Conservation (phyloP, 1,140 invertebrate genomes). For the Spodoptera litura region DNA sequence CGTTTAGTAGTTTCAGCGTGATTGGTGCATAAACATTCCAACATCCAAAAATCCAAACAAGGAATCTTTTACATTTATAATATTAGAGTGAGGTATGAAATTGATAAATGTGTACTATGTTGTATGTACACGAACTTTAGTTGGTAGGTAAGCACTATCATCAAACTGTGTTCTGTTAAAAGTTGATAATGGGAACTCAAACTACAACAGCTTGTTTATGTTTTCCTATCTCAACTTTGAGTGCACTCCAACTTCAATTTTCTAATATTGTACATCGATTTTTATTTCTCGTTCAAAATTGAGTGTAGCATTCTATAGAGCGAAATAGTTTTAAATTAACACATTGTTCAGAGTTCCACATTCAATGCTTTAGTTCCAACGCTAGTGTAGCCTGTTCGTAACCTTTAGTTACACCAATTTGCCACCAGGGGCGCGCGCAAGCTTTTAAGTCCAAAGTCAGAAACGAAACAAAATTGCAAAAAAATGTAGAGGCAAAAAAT, state of each 20-base stretch:
- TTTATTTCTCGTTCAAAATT: background rate
- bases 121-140: no score
- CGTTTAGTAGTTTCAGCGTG: no score
- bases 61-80: no score
- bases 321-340: conserved; percentile 26
- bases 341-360: conserved; percentile 15
- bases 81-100: no score
- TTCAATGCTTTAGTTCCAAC: background rate
- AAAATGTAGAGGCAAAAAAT: conserved; percentile 21
- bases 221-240: no score
- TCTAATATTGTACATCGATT: conserved; percentile 15
- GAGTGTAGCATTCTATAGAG: background rate
- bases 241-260: background rate
- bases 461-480: conserved; percentile 34
- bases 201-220: no score
- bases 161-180: no score
- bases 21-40: no score
- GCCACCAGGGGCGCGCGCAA: background rate
- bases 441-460: conserved; percentile 38
- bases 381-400: background rate
- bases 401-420: conserved; percentile 32
- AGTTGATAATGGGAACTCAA: no score
- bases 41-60: no score
- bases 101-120: no score
- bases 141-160: no score